Base-by-base conservation (phyloP, 2,113 vertebrate genomes). In the Phrynocephalus versicolor region DNA sequence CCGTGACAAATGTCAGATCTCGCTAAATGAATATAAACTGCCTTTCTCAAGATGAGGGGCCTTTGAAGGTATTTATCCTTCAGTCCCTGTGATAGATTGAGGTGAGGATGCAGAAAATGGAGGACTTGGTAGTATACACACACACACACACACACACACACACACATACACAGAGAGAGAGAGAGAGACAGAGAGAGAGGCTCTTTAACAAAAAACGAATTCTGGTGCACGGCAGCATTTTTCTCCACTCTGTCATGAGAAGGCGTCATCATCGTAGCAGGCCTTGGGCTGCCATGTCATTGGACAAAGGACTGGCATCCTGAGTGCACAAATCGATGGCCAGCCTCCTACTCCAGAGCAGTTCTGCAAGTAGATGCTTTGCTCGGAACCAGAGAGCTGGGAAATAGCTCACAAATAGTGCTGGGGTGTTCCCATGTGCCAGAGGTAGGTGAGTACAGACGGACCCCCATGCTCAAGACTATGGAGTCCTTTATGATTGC, bases 241-340 rank as follows among this genome's bases (percentile, higher is more conserved):
- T 37, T 23, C 82, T 33, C 35, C 57, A n/a, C 6, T 8, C 19
- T 1, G 12, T 76, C 80, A 16, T 39, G 62, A 27, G 35, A 83
- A 86, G 72, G 88, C 58, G 77, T 76, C 73, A 8, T 67, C 23
- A 13, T 16, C 16, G 15, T 16, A 3, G 72, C 86, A 79, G 82
- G 86, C 65, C 82, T 89, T 8, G 57, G 88, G 88, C 87, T 81
- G 82, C 87, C 84, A 18, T 67, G 1, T 1, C 37, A 84, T 57
- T 39, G 85, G 90, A 91, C 78, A 87, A 90, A 92, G 87, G 83
- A 35, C 16, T 67, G 83, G 16, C 72, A 79, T 81, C 67, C 67
- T 27, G 77, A 87, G 67, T 62, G 51, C 89, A 91, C 82, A 87
- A 92, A 91, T 67, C 88, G 89, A 79, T 65, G 14, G 87, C 92